These are phyloP conservation scores for Ectemnius continuus DNA, from an alignment of 2,888 invertebrate species.

Conservation along the genomic window DNA sequence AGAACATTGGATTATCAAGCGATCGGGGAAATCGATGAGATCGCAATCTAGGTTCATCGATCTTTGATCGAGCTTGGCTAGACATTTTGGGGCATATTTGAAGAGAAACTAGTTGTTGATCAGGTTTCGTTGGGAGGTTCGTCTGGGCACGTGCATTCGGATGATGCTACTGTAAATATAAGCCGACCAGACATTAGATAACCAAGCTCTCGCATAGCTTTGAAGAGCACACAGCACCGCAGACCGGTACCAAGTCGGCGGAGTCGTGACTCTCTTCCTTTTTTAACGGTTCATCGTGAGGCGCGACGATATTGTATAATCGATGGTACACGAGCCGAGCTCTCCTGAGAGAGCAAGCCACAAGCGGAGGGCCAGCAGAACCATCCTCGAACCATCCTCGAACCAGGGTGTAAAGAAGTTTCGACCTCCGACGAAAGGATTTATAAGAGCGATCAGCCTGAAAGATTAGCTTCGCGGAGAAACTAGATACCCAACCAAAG, in stretches of 20 bases:
- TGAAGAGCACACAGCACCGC: constrained; percentile 29
- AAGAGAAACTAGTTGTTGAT: constrained; percentile 34
- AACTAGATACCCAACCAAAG: neutral
- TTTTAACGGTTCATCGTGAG: constrained; percentile 33
- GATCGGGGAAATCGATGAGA: neutral
- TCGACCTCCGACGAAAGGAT: constrained; percentile 8
- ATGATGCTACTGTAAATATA: constrained; percentile 28
- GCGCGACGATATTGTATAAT: constrained; percentile 58
- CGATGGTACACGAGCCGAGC: constrained; percentile 45
- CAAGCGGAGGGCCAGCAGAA: constrained; percentile 11
- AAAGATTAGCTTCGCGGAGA: neutral
- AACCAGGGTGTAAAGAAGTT: constrained; percentile 18
- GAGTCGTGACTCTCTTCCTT: constrained; percentile 55
- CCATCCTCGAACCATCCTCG: constrained; percentile 15
- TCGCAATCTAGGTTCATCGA: too few species aligned
- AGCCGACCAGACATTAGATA: constrained; percentile 46
- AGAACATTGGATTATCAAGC: neutral
- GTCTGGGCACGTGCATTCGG: constrained; percentile 11
- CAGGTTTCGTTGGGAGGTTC: constrained; percentile 38
- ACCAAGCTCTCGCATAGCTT: constrained; percentile 33
- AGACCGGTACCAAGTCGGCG: neutral
- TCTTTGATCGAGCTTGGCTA: too few species aligned
- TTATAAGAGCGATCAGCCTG: constrained; percentile 1
- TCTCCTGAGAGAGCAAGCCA: too few species aligned
- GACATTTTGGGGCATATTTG: constrained; percentile 15